Evolutionary conservation across 2,797 vertebrate species (phyloP), one percentile per base, ranked within the genome.

Genomic region (Sebastes reedi): DNA sequence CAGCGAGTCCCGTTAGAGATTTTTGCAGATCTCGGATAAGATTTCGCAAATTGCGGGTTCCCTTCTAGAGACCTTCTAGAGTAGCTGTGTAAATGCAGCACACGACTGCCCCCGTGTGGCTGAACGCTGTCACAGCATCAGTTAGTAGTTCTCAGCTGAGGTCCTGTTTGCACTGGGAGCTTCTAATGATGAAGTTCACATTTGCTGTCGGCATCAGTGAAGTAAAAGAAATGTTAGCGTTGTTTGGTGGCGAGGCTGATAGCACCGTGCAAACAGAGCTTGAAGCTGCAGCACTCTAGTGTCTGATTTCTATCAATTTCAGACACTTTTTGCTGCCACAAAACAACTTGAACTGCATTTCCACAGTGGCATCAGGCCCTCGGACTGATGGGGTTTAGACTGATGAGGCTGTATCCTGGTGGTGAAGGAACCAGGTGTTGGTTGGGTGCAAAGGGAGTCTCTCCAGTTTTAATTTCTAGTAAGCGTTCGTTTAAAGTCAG

Each of bases 81-180:
- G 42, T n/a, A 6, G 65, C 59, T 65, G 62, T 42, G 39, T 70
- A 20, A 76, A 62, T 62, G 80, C 54, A 77, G 62, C 1, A 0
- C 39, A 12, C 27, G n/a, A 52, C 27, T 50, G 72, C 79, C 77
- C 82, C 34, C 71, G 65, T 55, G 79, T 85, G 76, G 87, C 58
- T 8, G 7, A 75, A 68, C 50, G 25, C 54, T 3, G 59, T 70
- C 64, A 32, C 14, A 5, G 24, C 55, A 30, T 18, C 58, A 20
- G 30, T 58, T 20, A 59, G 24, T 61, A 22, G 24, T 11, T 20
- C 25, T 39, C 56, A 42, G 20, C 30, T 69, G 16, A 61, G 64
- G 24, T 22, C 52, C 34, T 16, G 32, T 36, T 46, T 50, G 34
- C 4, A 9, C 18, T 11, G 25, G n/a, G 30, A 59, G 4, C 22